Percentiles rank a stretch among this genome's conserved stretches.
These are phyloP conservation scores for Enhydra lutris DNA, from an alignment of 2,113 vertebrate genomes.

Conservation along the genomic window DNA sequence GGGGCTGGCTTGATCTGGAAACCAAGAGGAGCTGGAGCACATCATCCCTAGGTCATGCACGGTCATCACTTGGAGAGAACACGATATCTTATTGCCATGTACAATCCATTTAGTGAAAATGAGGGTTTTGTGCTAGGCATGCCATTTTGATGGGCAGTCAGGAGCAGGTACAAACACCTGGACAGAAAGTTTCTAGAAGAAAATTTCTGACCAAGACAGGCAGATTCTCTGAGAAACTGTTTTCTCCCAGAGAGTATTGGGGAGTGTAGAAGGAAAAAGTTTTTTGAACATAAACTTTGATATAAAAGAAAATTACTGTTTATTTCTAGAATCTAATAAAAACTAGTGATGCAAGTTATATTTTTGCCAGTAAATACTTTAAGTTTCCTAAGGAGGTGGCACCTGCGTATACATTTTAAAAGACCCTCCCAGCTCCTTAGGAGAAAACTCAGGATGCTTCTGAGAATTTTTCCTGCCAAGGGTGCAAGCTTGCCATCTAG, in stretches of 20 bases:
- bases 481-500: conserved; percentile 55
- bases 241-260: not conserved
- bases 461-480: not conserved
- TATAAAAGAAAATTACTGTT: not conserved
- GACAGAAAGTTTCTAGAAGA: not conserved
- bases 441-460: not conserved
- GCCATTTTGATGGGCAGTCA: not conserved
- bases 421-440: not conserved
- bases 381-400: not conserved
- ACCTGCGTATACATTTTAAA: not conserved
- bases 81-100: no score
- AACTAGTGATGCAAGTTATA: not conserved
- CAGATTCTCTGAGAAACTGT: not conserved
- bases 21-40: not conserved
- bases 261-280: not conserved
- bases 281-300: not conserved
- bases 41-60: not conserved
- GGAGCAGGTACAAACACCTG: not conserved
- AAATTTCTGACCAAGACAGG: not conserved
- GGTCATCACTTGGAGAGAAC: not conserved
- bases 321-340: conserved; percentile 28
- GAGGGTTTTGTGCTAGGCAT: fast-evolving
- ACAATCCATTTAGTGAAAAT: not conserved
- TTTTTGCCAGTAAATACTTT: not conserved
- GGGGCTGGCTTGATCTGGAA: not conserved